phyloP scores from a whole-genome alignment of 2,113 vertebrate genomes.

The Phylloscopus whistleri region DNA sequence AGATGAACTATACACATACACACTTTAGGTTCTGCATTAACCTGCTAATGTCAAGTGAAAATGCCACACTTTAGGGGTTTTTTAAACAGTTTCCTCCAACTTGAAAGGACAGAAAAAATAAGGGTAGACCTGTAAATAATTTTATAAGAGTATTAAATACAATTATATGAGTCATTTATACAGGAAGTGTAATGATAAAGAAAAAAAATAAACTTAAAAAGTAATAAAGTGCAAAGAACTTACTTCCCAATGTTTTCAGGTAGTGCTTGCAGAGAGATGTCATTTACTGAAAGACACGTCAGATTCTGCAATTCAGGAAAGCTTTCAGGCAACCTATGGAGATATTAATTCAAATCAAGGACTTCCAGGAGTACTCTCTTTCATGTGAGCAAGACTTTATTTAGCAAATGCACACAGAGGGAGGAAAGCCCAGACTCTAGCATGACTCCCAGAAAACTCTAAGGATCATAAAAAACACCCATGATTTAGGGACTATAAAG shows the following conservation, averaged over 20 bases:
- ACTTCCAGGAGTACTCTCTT: background rate
- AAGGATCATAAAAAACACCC: background rate
- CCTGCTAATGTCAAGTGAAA: background rate
- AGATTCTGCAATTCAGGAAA: conserved; percentile 93
- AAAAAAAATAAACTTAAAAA: background rate
- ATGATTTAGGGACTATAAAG: background rate
- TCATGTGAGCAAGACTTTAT: background rate
- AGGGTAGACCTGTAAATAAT: background rate
- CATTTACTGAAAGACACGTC: conserved; percentile 97
- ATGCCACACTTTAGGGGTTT: background rate
- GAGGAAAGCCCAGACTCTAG: background rate
- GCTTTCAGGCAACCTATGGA: conserved; percentile 89
- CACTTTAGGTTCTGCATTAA: background rate
- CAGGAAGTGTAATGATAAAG: background rate
- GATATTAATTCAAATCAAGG: conserved; percentile 45
- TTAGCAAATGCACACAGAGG: background rate
- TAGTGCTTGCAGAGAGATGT: conserved; percentile 94
- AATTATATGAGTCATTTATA: background rate
- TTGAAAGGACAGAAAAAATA: background rate
- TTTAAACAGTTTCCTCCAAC: background rate
- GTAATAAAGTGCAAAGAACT: conserved; percentile 65
- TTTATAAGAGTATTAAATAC: background rate
- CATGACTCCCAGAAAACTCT: background rate
- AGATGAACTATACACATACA: background rate
- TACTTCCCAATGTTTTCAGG: conserved; percentile 99